Evolutionary conservation across 2,797 vertebrate genomes (phyloP).

Genomic region (Anabas testudineus): DNA sequence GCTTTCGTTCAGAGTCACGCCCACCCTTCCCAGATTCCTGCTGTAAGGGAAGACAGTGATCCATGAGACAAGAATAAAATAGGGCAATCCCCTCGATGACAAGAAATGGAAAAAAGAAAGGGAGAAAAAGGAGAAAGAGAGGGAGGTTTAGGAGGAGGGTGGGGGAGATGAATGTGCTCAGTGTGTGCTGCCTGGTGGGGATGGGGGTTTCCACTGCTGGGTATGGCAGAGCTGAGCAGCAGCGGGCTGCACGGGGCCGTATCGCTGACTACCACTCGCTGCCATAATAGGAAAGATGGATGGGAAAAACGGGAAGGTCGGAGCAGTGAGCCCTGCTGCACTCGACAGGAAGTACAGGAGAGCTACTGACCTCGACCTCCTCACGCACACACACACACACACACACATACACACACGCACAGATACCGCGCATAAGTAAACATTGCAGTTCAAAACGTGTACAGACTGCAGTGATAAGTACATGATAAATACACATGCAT

Average conservation of each 20-base stretch:
- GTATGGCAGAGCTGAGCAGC: constrained; percentile 16
- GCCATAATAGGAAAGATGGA: constrained; percentile 57
- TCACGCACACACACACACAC: not conserved
- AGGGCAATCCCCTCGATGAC: constrained; percentile 60
- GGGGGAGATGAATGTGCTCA: constrained; percentile 42
- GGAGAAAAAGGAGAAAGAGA: constrained; percentile 3
- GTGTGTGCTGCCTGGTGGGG: constrained; percentile 35
- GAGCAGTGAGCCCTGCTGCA: constrained; percentile 22
- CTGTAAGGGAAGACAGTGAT: constrained; percentile 57
- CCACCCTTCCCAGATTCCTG: constrained; percentile 11
- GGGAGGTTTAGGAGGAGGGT: constrained; percentile 21
- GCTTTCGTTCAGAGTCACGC: constrained; percentile 27
- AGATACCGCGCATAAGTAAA: constrained; percentile 12
- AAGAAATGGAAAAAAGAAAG: constrained; percentile 16
- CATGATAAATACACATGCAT: not conserved
- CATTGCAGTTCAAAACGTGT: not conserved
- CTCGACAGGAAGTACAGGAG: constrained; percentile 56
- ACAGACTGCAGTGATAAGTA: not conserved
- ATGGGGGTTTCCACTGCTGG: constrained; percentile 48
- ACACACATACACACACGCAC: constrained; percentile 15
- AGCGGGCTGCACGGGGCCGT: not conserved
- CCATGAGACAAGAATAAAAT: constrained; percentile 64
- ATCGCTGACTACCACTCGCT: constrained; percentile 40
- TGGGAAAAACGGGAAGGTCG: constrained; percentile 53
- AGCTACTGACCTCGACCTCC: constrained; percentile 49